Conservation (phyloP, 2,888 invertebrate species). For the Unio pictorum region DNA sequence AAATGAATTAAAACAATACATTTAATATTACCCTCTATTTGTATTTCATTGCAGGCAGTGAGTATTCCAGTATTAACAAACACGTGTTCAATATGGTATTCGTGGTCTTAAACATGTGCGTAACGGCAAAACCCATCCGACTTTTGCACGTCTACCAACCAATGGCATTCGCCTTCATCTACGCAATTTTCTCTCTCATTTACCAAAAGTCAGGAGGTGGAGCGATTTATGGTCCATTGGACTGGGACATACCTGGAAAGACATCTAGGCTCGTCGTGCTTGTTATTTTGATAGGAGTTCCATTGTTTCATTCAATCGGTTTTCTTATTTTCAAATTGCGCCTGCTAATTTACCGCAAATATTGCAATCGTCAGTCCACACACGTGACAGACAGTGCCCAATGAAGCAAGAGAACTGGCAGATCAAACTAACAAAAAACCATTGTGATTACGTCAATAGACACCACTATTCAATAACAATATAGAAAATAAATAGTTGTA, state of each 20-base stretch:
- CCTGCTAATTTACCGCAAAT: neutral
- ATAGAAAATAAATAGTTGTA: no score
- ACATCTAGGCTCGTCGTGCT: constrained; percentile 10
- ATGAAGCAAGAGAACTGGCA: no score
- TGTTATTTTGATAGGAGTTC: constrained; percentile 24
- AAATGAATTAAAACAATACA: no score
- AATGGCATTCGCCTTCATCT: constrained; percentile 27
- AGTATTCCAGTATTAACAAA: constrained; percentile 31
- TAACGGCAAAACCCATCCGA: constrained; percentile 37
- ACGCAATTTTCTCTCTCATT: constrained; percentile 36
- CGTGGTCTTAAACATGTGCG: constrained; percentile 21
- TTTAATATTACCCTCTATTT: no score
- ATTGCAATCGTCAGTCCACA: neutral
- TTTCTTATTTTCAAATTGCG: constrained; percentile 27
- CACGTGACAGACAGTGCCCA: no score
- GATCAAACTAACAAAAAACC: no score
- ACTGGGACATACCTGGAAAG: constrained; percentile 30
- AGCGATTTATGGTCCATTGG: constrained; percentile 32
- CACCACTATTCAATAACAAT: no score
- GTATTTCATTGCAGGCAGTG: constrained; percentile 18
- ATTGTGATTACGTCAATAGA: no score
- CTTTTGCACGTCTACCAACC: constrained; percentile 42
- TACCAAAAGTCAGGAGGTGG: constrained; percentile 35
- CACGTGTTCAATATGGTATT: constrained; percentile 42
- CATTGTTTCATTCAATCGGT: constrained; percentile 25